Base-by-base conservation (phyloP, 2,888 invertebrate genomes). In the Plagiodera versicolora region DNA sequence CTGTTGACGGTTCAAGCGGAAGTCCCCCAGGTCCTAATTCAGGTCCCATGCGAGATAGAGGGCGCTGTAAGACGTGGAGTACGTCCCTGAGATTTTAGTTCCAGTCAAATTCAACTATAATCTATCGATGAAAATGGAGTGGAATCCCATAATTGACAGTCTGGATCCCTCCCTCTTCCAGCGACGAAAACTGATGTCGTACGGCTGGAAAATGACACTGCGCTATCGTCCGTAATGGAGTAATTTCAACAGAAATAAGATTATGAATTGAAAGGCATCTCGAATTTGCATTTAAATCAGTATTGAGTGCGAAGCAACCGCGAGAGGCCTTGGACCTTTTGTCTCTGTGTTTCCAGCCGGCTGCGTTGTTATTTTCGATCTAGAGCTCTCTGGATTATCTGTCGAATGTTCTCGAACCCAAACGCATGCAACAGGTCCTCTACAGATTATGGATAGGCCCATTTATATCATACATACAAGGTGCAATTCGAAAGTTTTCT, bases 211-310 rank as follows among this genome's bases (percentile, higher is more conserved):
- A 64, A 66, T 66, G 67, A 66, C 68, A 66, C 57, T 68, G 70
- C 73, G 70, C 73, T 67, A 73, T 73, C 73, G 73, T 70, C 72
- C 73, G 75, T 78, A 79, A 78, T 78, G 75, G 76, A 75, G 77
- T 78, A 79, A 79, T 79, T 79, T 77, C 77, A 78, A 77, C 77
- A 77, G 78, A 76, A 78, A 79, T 78, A 78, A 78, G 78, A 79
- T 79, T 79, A 79, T 78, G 79, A 80, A 80, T 79, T 79, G 79
- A 79, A 79, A 78, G 78, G 79, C 79, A 79, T 79, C 78, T 77
- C 76, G 77, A 78, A 79, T 79, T 79, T 77, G 78, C 78, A 79
- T 78, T 78, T 79, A 79, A 79, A 79, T 78, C 78, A 76, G 77
- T 74, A 75, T 75, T 72, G n/a, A n/a, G n/a, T n/a, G n/a, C n/a